Base-by-base conservation (phyloP, 2,113 vertebrate species). In the Charina bottae region DNA sequence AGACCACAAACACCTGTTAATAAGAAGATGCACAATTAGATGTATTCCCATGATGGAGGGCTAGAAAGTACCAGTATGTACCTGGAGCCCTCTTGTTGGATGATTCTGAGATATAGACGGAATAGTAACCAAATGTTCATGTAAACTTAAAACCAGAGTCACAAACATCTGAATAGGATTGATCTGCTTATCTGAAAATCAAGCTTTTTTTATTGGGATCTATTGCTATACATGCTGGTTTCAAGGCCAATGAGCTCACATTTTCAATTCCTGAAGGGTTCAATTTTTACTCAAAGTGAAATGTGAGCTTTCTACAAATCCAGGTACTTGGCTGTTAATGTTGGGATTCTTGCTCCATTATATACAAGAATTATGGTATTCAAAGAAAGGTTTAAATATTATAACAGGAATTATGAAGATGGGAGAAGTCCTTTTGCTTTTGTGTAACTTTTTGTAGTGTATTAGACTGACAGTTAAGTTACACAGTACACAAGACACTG, bases 1-100 rank as follows among this genome's bases (percentile, higher is more conserved):
- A 99, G 60, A 99, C 92, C 93, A 99, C 98, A 37, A 99, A 99
- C 91, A 99, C 94, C 99, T 99, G 95, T 0, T 0, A 92, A 42
- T 46, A 93, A 89, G 95, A 6, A 88, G n/a, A 64, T 37, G 62
- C 1, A 55, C n/a, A 85, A 42, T 92, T 92, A 92, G 28, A 28
- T 1, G 2, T 42, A 28, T 56, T 49, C 21, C 12, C 54, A 33
- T 58, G 26, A 10, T 91, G 68, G 53, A n/a, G 19, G 19, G 6
- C 3, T 9, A 62, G 12, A 6, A 84, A 92, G 24, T 23, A 23
- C 11, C 68, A 37, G 6, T 11, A 54, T 19, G 1, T 46, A 42
- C 26, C 37, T 83, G 28, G 6, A 91, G 26, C 24, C 23, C 49
- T 46, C 37, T 60, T 46, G 3, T 1, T 83, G 78, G 37, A 46